Percentiles rank a stretch among this genome's conserved stretches.
phyloP scores from a whole-genome alignment of 2,888 invertebrate species.

The Protula sp. region DNA sequence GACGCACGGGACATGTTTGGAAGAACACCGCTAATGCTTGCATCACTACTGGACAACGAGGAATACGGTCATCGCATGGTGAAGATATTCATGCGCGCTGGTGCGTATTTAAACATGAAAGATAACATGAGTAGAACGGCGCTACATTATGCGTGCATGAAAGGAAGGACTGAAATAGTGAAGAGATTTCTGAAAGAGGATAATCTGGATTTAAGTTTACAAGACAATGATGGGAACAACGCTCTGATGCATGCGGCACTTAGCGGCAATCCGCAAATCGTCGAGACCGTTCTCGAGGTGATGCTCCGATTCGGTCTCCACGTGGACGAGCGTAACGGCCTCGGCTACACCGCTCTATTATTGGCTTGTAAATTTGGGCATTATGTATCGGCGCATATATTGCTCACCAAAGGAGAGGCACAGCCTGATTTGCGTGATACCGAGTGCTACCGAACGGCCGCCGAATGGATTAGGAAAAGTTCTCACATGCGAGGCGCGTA shows the following conservation, averaged over 20 bases:
- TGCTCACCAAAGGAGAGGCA: conserved; percentile 36
- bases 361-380: conserved; percentile 45
- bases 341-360: conserved; percentile 26
- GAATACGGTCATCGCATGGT: conserved; percentile 41
- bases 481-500: background rate
- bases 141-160: conserved; percentile 44
- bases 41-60: conserved; percentile 41
- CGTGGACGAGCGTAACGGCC: conserved; percentile 38
- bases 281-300: conserved; percentile 33
- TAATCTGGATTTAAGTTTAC: conserved; percentile 37
- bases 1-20: conserved; percentile 45
- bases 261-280: conserved; percentile 41
- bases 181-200: conserved; percentile 35
- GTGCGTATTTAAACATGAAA: conserved; percentile 34
- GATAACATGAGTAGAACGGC: conserved; percentile 46
- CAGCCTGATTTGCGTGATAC: conserved; percentile 41
- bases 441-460: conserved; percentile 40
- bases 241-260: conserved; percentile 42
- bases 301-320: conserved; percentile 37
- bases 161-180: conserved; percentile 28
- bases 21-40: conserved; percentile 47
- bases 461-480: conserved; percentile 38
- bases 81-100: conserved; percentile 32
- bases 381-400: conserved; percentile 39
- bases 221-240: conserved; percentile 49